Base-by-base conservation (phyloP, 2,113 vertebrate species). In the Copsychus sechellarum region DNA sequence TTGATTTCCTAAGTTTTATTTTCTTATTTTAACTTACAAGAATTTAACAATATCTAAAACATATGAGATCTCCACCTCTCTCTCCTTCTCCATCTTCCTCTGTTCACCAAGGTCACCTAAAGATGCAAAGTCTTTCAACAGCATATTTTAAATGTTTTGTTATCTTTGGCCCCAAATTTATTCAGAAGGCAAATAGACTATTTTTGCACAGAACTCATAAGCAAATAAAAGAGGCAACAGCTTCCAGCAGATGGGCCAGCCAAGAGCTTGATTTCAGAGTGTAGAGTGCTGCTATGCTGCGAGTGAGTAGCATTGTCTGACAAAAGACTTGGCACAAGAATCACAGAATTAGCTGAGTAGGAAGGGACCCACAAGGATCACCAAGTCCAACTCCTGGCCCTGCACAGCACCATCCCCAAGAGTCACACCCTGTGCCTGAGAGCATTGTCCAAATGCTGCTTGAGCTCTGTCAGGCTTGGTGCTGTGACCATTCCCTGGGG, bases 321-420 rank as follows among this genome's bases (percentile, higher is more conserved):
- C 56, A 66, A 24, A 2, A 26, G 23, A 20, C 28, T 12, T 11
- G 31, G 45, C 36, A 53, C 9, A 40, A 56, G 19, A 40, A 65
- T 5, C 69, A 65, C 34, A 57, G 53, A 58, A 51, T 31, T 18
- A 15, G 18, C 72, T 60, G 26, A 51, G 26, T 15, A 43, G 22
- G 45, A 67, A 67, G 33, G 14, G 36, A 1, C 7, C 31, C 43
- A 43, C 26, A 58, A 14, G 21, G 8, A 43, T 18, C 36, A 58
- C 14, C 0, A 0, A 43, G 31, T 17, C 31, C 53, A 22, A 0
- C 53, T 67, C 61, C 36, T 58, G 17, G 2, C 22, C 31, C 36
- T 43, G 71, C 43, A 76, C 31, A 76, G 43, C 3, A 51, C 5
- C 8, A 67, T 8, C 31, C 43, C 45, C 45, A 86, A 12, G 26